Conservation (phyloP, 2,888 invertebrate genomes). For the Drosophila suboccidentalis region DNA sequence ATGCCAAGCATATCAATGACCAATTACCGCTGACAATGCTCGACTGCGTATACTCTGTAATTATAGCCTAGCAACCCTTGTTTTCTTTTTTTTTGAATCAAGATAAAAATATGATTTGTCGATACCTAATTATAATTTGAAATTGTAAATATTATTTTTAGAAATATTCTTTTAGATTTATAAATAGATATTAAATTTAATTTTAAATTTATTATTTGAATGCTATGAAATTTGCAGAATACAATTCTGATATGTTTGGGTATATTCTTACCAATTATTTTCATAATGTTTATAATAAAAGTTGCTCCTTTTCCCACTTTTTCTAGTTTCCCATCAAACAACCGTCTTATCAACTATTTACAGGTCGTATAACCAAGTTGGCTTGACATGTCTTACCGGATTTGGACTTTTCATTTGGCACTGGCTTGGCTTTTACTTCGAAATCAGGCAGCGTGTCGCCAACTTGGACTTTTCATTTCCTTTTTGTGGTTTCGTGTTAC, state of each 20-base stretch:
- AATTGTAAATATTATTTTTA: no score
- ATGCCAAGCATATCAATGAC: slow-evolving; percentile 62
- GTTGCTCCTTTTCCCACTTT: neutral
- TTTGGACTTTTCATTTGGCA: slow-evolving; percentile 31
- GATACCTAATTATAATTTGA: no score
- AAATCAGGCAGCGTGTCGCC: slow-evolving; percentile 24
- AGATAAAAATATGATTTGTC: no score
- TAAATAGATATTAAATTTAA: neutral
- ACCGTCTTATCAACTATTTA: neutral
- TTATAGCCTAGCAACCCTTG: neutral
- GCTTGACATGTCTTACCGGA: slow-evolving; percentile 10
- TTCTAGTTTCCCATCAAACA: neutral
- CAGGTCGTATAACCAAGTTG: neutral
- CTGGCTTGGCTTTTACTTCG: slow-evolving; percentile 10
- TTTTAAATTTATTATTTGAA: no score
- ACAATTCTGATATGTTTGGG: no score
- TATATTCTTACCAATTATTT: no score
- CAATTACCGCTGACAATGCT: neutral
- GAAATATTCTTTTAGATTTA: neutral
- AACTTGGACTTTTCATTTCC: slow-evolving; percentile 33
- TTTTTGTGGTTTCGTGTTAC: slow-evolving; percentile 15
- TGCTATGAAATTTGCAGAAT: no score
- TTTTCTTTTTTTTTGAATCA: neutral
- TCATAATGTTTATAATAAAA: no score
- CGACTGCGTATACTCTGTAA: slow-evolving; percentile 4